phyloP scores from a whole-genome alignment of 2,113 vertebrate genomes.

The Microtus richardsoni region DNA sequence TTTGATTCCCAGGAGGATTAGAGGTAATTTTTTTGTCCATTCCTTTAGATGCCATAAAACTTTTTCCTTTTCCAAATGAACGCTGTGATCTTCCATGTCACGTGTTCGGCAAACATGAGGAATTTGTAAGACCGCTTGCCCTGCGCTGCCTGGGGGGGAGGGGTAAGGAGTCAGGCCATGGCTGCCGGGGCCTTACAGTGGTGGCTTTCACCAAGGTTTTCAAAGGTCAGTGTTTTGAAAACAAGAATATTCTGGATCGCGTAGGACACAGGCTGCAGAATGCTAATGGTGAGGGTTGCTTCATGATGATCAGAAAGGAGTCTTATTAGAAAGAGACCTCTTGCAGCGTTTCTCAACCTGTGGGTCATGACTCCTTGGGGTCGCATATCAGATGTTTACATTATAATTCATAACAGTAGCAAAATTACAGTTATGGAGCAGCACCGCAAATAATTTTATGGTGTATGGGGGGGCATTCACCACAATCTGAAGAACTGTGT shows the following conservation, averaged over 20 bases:
- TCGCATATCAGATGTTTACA: not conserved
- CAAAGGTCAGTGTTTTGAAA: constrained; percentile 34
- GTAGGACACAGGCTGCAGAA: constrained; percentile 3
- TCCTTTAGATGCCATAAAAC: constrained; percentile 91
- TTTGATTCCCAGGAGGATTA: constrained; percentile 95
- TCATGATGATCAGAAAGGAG: not conserved
- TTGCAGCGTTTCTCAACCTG: not conserved
- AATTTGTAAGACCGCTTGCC: constrained; percentile 60
- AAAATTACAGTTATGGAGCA: not conserved
- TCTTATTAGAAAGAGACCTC: not conserved
- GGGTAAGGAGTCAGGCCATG: constrained; percentile 51
- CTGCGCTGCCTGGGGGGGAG: constrained; percentile 19
- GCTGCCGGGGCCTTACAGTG: constrained; percentile 65
- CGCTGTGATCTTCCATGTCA: constrained; percentile 68
- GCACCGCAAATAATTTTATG: not conserved
- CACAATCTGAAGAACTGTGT: not conserved
- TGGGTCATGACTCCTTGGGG: not conserved
- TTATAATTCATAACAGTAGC: not conserved
- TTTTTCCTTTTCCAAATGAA: constrained; percentile 84
- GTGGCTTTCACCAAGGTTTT: constrained; percentile 38
- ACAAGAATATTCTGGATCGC: constrained; percentile 42
- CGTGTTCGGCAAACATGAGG: constrained; percentile 80
- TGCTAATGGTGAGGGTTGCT: not conserved
- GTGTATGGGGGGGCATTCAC: not conserved
- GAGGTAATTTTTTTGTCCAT: constrained; percentile 92